Evolutionary conservation across 2,797 vertebrate genomes (phyloP).

Genomic region (Paramormyrops hopkinsi): DNA sequence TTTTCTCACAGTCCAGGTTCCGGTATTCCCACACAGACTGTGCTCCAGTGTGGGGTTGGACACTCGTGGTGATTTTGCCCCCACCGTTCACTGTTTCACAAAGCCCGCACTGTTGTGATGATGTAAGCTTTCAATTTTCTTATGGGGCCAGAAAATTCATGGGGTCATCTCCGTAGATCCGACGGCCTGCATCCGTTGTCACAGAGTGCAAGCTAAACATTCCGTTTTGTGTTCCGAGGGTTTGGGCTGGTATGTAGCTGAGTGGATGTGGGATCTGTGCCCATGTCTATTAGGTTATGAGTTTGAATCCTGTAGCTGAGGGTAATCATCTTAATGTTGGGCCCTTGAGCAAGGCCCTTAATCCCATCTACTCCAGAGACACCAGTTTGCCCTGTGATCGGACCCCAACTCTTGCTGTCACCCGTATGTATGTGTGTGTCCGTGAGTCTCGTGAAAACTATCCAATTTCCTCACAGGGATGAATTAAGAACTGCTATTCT

Average conservation of each 20-base stretch:
- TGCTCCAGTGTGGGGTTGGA: background rate
- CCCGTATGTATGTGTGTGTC: background rate
- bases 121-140: background rate
- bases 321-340: background rate
- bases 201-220: background rate
- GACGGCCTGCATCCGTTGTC: background rate
- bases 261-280: background rate
- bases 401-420: background rate
- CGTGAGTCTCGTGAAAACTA: background rate
- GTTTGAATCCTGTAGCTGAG: background rate
- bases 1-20: background rate
- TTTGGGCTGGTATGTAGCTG: background rate
- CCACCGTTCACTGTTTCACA: background rate
- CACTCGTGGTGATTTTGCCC: background rate
- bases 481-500: background rate
- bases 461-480: background rate
- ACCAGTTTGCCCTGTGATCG: background rate
- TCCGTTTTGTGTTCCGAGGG: background rate
- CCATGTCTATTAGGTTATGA: background rate
- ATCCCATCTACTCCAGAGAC: background rate
- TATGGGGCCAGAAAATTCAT: background rate
- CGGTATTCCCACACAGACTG: background rate
- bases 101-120: background rate
- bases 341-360: background rate
- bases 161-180: background rate